Base-by-base conservation (phyloP, 2,113 vertebrate genomes). In the Danionella cerebrum region DNA sequence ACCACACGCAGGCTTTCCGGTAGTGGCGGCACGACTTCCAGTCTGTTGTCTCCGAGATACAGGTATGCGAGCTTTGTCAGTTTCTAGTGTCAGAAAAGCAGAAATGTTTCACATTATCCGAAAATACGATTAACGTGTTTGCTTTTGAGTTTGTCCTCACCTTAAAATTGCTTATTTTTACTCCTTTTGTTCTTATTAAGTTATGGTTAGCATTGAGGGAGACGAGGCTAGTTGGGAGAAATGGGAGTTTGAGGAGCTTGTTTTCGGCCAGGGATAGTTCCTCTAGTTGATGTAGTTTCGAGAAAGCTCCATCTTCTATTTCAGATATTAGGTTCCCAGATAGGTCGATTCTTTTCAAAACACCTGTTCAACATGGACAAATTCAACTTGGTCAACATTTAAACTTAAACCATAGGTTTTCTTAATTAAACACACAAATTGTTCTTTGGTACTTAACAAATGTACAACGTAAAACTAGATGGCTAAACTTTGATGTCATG, bases 251-350 rank as follows among this genome's bases (percentile, higher is more conserved):
- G 39, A 89, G 13, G 73, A 98, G 85, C 71, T 67, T 84, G 70
- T 96, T 98, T 78, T 94, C 90, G 79, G 91, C 86, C 41, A 98
- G 87, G 47, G 78, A 84, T 66, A 98, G 90, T 83, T 97, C 92
- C 82, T 96, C 92, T 12, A 97, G 77, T 52, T 90, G 66, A 39
- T 78, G 60, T 31, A 98, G 90, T 74, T 91, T 92, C 70, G 91
- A 90, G 77, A 97, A 95, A 54, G 93, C 91, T 59, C 86, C 88
- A 0, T 96, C 94, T 71, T 98, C 93, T 78, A 97, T 95, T 57
- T 92, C 92, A 72, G 90, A 71, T 68, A 97, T 97, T 22, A 86
- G 73, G 69, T 97, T 97, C 75, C 90, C 91, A 60, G 84, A 93
- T 19, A 97, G 87, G 81, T 97, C 93, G 18, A 96, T 96, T 84